Conservation (phyloP, 2,888 invertebrate genomes). For the Netelia melanura region DNA sequence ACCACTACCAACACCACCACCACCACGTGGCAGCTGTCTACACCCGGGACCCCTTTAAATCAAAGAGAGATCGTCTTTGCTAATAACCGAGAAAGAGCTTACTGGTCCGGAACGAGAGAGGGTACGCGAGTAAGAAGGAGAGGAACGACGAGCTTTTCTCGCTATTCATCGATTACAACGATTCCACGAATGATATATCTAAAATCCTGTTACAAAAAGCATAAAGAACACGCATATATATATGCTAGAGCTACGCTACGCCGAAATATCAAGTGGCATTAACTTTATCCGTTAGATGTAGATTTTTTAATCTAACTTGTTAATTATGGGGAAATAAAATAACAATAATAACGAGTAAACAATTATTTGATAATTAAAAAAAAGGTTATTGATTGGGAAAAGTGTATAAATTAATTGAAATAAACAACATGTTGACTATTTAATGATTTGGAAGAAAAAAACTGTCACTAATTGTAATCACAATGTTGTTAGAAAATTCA, state of each 20-base stretch:
- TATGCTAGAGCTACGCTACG: neutral
- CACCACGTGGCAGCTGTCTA: constrained; percentile 78
- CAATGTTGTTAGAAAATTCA: too few species aligned
- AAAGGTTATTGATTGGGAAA: too few species aligned
- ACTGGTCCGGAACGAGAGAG: constrained; percentile 58
- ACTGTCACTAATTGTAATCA: too few species aligned
- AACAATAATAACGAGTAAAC: too few species aligned
- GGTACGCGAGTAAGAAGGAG: constrained; percentile 25
- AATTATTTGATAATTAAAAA: too few species aligned
- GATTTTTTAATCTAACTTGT: too few species aligned
- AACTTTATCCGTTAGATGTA: too few species aligned
- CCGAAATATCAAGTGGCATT: too few species aligned
- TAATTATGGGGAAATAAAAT: too few species aligned
- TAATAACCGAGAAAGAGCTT: constrained; percentile 73
- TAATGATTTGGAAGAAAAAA: too few species aligned
- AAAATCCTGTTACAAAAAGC: constrained; percentile 47
- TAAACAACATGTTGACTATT: too few species aligned
- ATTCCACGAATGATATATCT: constrained; percentile 65
- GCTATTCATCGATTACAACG: constrained; percentile 68
- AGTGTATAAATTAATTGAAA: too few species aligned
- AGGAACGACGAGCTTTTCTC: constrained; percentile 54
- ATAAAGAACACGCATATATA: constrained; percentile 29
- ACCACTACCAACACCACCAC: constrained; percentile 41
- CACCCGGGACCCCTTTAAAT: constrained; percentile 75
- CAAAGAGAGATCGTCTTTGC: constrained; percentile 75